Percentiles rank a stretch among this genome's conserved stretches.
These are phyloP conservation scores for Acropora tenuis DNA, from an alignment of 64 coral and sea anemone genomes.

Conservation along the genomic window DNA sequence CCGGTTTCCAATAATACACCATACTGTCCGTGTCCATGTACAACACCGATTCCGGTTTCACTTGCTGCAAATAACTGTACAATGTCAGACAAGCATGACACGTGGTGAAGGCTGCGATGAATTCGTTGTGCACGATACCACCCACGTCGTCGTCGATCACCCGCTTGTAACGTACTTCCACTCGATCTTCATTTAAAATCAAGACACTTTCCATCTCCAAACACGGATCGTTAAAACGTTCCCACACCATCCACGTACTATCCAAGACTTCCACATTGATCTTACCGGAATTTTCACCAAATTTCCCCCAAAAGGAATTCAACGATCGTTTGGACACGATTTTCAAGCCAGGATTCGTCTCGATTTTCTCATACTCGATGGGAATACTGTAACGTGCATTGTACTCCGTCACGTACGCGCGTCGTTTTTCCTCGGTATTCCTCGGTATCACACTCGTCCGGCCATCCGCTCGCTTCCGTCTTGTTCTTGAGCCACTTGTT, in stretches of 20 bases:
- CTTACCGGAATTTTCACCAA: not conserved
- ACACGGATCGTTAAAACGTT: not conserved
- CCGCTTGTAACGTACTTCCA: not conserved
- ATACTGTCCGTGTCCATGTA: constrained; percentile 51
- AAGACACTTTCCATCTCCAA: not conserved
- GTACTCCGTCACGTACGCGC: not conserved
- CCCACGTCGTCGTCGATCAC: not conserved
- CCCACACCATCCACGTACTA: too few species aligned
- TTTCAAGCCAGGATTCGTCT: not conserved
- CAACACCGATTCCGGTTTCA: not conserved
- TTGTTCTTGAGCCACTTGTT: not conserved
- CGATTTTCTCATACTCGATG: not conserved
- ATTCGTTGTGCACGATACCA: constrained; percentile 17
- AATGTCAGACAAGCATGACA: constrained; percentile 39
- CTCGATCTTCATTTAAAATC: not conserved
- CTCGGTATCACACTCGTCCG: not conserved
- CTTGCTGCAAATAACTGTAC: constrained; percentile 11
- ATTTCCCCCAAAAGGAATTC: not conserved
- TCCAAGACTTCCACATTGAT: not conserved
- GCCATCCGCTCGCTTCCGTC: not conserved
- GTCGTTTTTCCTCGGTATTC: not conserved
- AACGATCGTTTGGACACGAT: not conserved
- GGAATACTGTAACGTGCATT: not conserved
- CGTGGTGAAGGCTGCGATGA: constrained; percentile 52
- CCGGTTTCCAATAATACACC: constrained; percentile 23